Evolutionary conservation across 2,797 vertebrate genomes (phyloP).

Genomic region (Pseudocheirus occidentalis): DNA sequence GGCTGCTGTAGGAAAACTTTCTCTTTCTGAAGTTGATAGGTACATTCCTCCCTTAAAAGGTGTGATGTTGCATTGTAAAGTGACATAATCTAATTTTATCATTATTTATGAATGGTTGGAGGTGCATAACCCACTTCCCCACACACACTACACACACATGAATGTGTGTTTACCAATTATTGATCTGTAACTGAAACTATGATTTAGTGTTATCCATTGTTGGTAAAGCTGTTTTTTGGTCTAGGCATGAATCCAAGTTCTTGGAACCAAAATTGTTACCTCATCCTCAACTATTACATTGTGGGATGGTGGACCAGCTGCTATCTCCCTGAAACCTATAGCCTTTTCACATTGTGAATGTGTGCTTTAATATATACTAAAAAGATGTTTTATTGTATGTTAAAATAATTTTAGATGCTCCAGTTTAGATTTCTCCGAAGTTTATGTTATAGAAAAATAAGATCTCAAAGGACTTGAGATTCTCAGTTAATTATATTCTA

Average conservation of each 20-base stretch:
- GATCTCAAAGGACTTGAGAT: background rate
- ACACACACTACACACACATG: background rate
- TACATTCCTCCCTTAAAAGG: background rate
- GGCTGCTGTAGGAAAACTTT: background rate
- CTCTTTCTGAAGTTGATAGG: constrained; percentile 1
- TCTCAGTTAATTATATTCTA: constrained; percentile 43
- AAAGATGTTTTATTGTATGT: too few species aligned
- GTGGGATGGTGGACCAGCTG: too few species aligned
- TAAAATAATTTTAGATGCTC: too few species aligned
- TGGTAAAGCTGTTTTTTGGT: too few species aligned
- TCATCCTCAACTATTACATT: too few species aligned
- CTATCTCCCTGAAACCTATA: too few species aligned
- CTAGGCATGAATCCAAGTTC: too few species aligned
- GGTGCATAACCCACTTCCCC: background rate
- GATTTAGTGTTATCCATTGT: too few species aligned
- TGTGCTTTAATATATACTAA: too few species aligned
- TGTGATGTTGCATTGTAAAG: background rate
- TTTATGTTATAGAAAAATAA: background rate
- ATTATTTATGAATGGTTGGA: background rate
- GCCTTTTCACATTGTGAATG: too few species aligned
- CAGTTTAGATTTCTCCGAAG: background rate
- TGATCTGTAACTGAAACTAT: too few species aligned
- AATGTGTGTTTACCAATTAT: fast-evolving
- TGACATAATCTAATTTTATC: background rate
- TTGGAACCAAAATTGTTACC: too few species aligned